phyloP scores from a whole-genome alignment of 2,113 vertebrate species.

The Cottus gobio region DNA sequence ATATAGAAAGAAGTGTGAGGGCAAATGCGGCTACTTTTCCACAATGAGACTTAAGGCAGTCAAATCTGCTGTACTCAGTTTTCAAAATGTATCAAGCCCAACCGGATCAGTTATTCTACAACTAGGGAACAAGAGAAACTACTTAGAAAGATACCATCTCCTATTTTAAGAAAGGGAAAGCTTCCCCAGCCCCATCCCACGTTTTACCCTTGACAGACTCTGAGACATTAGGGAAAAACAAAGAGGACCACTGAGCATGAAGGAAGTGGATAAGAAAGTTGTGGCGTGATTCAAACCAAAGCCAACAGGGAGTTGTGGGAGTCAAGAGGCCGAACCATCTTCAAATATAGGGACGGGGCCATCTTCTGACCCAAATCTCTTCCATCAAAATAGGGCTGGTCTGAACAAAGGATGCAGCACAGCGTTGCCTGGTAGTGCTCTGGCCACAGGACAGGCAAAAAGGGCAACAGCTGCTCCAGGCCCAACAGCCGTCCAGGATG shows the following conservation, averaged over 20 bases:
- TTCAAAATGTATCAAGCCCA: slow-evolving; percentile 58
- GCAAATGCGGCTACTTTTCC: slow-evolving; percentile 26
- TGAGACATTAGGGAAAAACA: slow-evolving; percentile 45
- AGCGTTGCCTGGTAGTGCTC: slow-evolving; percentile 26
- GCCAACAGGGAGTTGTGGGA: slow-evolving; percentile 20
- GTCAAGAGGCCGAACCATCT: slow-evolving; percentile 3
- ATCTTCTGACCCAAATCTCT: slow-evolving; percentile 9
- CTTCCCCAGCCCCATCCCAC: slow-evolving; percentile 28
- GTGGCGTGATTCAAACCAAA: slow-evolving; percentile 19
- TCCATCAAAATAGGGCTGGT: not conserved
- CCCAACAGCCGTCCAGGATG: slow-evolving; percentile 56
- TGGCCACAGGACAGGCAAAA: slow-evolving; percentile 38
- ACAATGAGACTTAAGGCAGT: slow-evolving; percentile 37
- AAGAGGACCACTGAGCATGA: slow-evolving; percentile 34
- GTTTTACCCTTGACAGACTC: slow-evolving; percentile 42
- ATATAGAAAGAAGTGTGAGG: slow-evolving; percentile 27
- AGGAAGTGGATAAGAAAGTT: slow-evolving; percentile 6
- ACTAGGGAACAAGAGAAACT: slow-evolving; percentile 73
- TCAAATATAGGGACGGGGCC: not conserved
- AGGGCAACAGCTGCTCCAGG: slow-evolving; percentile 59
- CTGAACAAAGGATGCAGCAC: slow-evolving; percentile 2
- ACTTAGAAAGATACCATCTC: slow-evolving; percentile 71
- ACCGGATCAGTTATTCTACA: slow-evolving; percentile 67
- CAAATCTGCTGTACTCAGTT: slow-evolving; percentile 58
- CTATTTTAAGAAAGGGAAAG: slow-evolving; percentile 68